Evolutionary conservation across 2,797 vertebrate species (phyloP).

Genomic region (Spondyliosoma cantharus): DNA sequence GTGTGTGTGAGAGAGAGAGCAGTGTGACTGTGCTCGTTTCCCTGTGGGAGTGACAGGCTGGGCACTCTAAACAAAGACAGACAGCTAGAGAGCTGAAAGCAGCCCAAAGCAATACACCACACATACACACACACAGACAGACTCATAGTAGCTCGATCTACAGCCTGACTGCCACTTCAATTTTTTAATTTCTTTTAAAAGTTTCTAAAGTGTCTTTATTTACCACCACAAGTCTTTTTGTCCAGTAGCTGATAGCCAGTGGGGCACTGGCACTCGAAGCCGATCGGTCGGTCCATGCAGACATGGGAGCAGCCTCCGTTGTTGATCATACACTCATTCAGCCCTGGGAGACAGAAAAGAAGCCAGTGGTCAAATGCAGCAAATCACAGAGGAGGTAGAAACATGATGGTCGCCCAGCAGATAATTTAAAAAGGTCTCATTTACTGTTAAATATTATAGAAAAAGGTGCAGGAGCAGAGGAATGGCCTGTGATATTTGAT

Average conservation of each 20-base stretch:
- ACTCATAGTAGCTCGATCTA: conserved; percentile 7
- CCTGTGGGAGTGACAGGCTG: conserved; percentile 46
- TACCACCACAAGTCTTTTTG: conserved; percentile 98
- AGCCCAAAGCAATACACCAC: conserved; percentile 33
- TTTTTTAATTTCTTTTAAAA: neutral
- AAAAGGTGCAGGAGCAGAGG: neutral
- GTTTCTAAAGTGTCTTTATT: conserved; percentile 69
- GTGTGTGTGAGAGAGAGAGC: conserved; percentile 12
- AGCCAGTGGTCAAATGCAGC: conserved; percentile 28
- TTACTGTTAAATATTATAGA: neutral
- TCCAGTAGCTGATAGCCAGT: conserved; percentile 94
- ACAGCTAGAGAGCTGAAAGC: conserved; percentile 40
- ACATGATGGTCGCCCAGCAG: neutral
- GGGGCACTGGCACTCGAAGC: conserved; percentile 96
- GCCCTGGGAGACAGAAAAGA: conserved; percentile 80
- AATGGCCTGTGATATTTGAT: conserved; percentile 11
- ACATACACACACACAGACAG: conserved; percentile 6
- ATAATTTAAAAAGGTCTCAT: conserved; percentile 8
- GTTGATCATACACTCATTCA: conserved; percentile 94
- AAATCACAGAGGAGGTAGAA: conserved; percentile 1
- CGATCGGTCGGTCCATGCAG: conserved; percentile 94
- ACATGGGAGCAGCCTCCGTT: conserved; percentile 98
- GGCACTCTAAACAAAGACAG: conserved; percentile 34
- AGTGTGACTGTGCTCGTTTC: conserved; percentile 30
- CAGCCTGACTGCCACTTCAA: conserved; percentile 18